Evolutionary conservation across 2,888 invertebrate species (phyloP), one percentile per base, ranked within the genome.

Genomic region (Melanophora roralis): DNA sequence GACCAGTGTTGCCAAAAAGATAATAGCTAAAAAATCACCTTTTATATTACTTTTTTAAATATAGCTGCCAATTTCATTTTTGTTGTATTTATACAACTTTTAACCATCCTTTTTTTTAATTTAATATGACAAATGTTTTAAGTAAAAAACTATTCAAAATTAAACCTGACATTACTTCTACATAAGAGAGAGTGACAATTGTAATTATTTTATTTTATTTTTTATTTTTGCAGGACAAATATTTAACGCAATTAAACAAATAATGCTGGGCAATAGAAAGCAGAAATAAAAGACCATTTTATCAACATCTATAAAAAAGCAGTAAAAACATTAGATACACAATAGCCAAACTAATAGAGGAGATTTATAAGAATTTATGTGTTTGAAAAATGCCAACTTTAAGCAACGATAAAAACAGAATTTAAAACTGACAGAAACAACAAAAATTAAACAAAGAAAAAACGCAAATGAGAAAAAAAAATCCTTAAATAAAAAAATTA

Each of bases 221-320:
- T 74, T 57, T 43, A 51, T 40, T 51, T 34, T 74, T 74, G 0
- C 34, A 67, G 67, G 23, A 59, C 11, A n/a, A 59, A 8, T 57
- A 60, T 74, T 67, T 40, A 51, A 65, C n/a, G 59, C 49, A 67
- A 67, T 59, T 74, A 40, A 65, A 74, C 57, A 59, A 74, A 74
- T 59, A 65, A n/a, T 65, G 49, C 40, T n/a, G n/a, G 45, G 19
- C 32, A n/a, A 57, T 9, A 40, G 6, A 38, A 59, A 5, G 16
- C 32, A 5, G 1, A 43, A 5, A 40, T 21, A 2, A 36, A 49
- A 8, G 11, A 0, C 16, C 34, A 69, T 40, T 45, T 43, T 9
- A 47, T n/a, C n/a, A 67, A 51, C 34, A 51, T 34, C 14, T 60
- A 32, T 0, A 38, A 45, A 49, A 40, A 12, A 19, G 9, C 49